A percentile compares a stretch with the other conserved stretches of the same genome.
Evolutionary conservation across 2,888 invertebrate species (phyloP).

Genomic region (Idaea straminata): DNA sequence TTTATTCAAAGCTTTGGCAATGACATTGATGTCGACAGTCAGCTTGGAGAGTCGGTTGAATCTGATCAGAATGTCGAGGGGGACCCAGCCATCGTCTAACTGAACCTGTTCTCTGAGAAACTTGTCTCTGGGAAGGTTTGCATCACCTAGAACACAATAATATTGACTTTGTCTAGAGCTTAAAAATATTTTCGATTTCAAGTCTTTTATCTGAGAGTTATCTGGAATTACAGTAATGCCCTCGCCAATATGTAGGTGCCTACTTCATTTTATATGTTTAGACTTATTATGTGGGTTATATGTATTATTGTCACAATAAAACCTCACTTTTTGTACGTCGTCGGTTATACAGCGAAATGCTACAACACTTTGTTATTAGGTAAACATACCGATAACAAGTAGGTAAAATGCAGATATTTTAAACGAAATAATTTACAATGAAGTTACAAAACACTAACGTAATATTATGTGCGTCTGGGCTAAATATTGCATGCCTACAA

Average conservation of each 20-base stretch:
- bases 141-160: constrained; percentile 86
- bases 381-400: background rate
- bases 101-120: constrained; percentile 93
- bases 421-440: too few relatives aligned
- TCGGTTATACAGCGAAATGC: background rate
- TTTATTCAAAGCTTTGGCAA: constrained; percentile 87
- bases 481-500: background rate
- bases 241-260: background rate
- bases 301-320: too few relatives aligned
- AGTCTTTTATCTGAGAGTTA: background rate
- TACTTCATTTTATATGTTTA: background rate
- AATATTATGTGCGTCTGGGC: background rate
- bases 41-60: constrained; percentile 92
- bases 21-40: constrained; percentile 83
- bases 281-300: too few relatives aligned
- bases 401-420: too few relatives aligned
- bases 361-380: too few relatives aligned
- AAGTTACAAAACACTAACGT: too few relatives aligned
- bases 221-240: background rate
- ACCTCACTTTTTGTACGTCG: background rate
- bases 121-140: constrained; percentile 94
- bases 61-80: constrained; percentile 89
- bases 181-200: background rate
- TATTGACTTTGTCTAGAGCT: too few relatives aligned
- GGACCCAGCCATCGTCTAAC: constrained; percentile 95